These are phyloP conservation scores for Temnothorax longispinosus DNA, from an alignment of 1,140 invertebrate species.

Conservation along the genomic window DNA sequence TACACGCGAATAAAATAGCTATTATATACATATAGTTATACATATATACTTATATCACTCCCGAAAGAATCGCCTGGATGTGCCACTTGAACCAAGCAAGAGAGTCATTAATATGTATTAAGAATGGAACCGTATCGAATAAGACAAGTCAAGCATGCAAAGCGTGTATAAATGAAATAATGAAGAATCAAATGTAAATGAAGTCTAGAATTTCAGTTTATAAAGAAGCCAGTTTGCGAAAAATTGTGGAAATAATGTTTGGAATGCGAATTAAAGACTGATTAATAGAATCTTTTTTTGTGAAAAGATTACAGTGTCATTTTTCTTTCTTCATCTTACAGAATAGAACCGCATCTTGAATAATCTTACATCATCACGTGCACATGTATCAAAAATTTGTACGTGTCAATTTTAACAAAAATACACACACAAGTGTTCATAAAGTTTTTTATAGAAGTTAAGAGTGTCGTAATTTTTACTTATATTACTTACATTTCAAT, in stretches of 20 bases:
- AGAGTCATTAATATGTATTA: slow-evolving; percentile 31
- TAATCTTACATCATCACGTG: not conserved
- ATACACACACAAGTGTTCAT: not conserved
- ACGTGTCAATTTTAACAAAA: not conserved
- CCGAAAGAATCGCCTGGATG: slow-evolving; percentile 21
- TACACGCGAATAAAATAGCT: slow-evolving; percentile 14
- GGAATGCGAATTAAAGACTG: slow-evolving; percentile 38
- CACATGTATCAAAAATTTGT: not conserved
- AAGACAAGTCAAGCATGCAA: slow-evolving; percentile 6
- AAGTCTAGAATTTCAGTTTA: not conserved
- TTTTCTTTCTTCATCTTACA: slow-evolving; percentile 20
- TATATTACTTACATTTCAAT: not conserved
- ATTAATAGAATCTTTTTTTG: slow-evolving; percentile 21
- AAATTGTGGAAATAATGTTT: not conserved
- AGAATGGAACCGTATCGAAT: not conserved
- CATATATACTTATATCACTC: not conserved
- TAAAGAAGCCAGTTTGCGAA: not conserved
- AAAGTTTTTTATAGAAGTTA: slow-evolving; percentile 12
- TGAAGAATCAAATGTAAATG: not conserved
- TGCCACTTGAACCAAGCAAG: slow-evolving; percentile 13
- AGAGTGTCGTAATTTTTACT: not conserved
- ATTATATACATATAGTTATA: not conserved
- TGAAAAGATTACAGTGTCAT: not conserved
- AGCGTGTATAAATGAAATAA: not conserved
- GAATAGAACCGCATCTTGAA: not conserved